Base-by-base conservation (phyloP, 2,888 invertebrate species). In the Andrena camellia region DNA sequence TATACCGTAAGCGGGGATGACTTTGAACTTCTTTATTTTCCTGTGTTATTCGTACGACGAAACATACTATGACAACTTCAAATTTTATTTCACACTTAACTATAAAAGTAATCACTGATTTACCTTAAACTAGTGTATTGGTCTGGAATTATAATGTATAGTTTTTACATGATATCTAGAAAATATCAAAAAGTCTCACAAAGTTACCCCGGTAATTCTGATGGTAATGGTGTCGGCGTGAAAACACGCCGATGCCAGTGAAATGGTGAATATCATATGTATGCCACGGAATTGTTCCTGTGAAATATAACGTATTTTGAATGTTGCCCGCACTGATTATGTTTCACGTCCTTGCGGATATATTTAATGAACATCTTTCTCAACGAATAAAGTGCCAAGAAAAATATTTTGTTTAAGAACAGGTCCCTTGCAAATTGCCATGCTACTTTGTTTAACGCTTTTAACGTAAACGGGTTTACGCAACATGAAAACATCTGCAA, bases 311-410 rank as follows among this genome's bases (percentile, higher is more conserved):
- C 8, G 13, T 60, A 67, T 62, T 60, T 60, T 60, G n/a, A 35
- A 26, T 50, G 2, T 6, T 42, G 42, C 23, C 26, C 7, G 60
- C n/a, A n/a, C 8, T 52, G 5, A 35, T 52, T 23, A 23, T 1
- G 23, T 33, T 60, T 20, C 7, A 17, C 5, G 26, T 52, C 52
- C 69, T 62, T 26, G 52, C 10, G 35, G 20, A 52, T 50, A 52
- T 69, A 75, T 62, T 35, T 54, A 42, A 69, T 35, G 69, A 13
- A 20, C 13, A 13, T 23, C 6, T 33, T 5, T 26, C 26, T 13
- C 2, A 29, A 26, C 13, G 0, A n/a, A 7, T 26, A 29, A 35
- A 20, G 20, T 69, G 62, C 62, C 52, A 70, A 70, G 52, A 33
- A 13, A 26, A 10, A 33, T 29, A 23, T 76, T 42, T 63, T 54